Evolutionary conservation across 2,797 vertebrate species (phyloP).

Genomic region (Crenichthys baileyi): DNA sequence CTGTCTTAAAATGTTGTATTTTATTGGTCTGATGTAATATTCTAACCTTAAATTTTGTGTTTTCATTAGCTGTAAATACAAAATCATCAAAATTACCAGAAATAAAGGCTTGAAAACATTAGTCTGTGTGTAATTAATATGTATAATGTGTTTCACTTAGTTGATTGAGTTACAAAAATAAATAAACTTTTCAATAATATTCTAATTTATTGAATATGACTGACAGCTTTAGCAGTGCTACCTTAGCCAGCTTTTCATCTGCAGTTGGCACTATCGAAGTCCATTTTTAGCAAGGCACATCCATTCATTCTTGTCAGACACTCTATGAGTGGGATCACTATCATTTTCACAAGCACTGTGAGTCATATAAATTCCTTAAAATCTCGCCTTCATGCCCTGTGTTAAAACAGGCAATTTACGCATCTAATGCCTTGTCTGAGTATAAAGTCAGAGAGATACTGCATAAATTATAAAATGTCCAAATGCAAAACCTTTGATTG

Average conservation of each 20-base stretch:
- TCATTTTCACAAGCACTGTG: not conserved
- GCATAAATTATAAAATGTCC: not conserved
- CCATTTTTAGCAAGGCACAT: not conserved
- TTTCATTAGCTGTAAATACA: not conserved
- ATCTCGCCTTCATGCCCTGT: not conserved
- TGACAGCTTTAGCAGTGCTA: not conserved
- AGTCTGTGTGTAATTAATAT: not conserved
- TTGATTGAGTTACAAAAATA: not conserved
- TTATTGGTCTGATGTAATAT: not conserved
- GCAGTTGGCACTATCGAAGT: not conserved
- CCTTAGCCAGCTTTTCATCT: not conserved
- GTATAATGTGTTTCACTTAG: not conserved
- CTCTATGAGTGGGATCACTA: not conserved
- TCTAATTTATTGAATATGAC: not conserved
- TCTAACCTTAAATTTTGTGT: not conserved
- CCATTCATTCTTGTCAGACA: not conserved
- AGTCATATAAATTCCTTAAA: not conserved
- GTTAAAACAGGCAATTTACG: not conserved
- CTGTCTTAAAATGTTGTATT: not conserved
- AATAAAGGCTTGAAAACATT: not conserved
- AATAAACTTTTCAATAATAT: not conserved
- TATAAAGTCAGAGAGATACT: not conserved
- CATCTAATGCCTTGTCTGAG: not conserved
- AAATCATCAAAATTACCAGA: not conserved
- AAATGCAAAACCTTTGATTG: not conserved